These are phyloP conservation scores for Hozukius guyotensis DNA, from an alignment of 2,797 vertebrate species.

Conservation along the genomic window DNA sequence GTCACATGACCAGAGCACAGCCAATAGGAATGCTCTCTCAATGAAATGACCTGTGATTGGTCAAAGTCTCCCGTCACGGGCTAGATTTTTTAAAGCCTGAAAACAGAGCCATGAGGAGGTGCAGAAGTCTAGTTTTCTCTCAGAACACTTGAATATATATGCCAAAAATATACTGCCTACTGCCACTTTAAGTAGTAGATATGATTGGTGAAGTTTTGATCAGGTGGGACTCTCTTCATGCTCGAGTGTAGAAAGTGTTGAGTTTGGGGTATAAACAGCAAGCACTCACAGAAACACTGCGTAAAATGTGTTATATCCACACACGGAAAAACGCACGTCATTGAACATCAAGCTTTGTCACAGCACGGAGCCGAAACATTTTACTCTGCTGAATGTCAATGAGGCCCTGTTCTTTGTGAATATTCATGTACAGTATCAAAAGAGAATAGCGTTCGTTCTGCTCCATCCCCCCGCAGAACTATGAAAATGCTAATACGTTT, in stretches of 20 bases:
- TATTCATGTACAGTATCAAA: constrained; percentile 70
- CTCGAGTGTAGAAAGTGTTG: neutral
- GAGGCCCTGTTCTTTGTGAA: constrained; percentile 58
- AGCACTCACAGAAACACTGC: neutral
- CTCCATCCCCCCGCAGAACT: constrained; percentile 52
- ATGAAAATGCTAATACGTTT: constrained; percentile 65
- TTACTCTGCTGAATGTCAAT: constrained; percentile 58
- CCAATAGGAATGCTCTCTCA: too few relatives aligned
- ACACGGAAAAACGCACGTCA: constrained; percentile 23
- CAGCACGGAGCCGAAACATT: constrained; percentile 42
- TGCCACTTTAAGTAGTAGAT: neutral
- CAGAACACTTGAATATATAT: too few relatives aligned
- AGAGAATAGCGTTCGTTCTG: constrained; percentile 47
- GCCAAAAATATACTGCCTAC: too few relatives aligned
- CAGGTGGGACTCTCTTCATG: neutral
- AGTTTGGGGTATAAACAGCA: neutral
- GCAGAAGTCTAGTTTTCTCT: too few relatives aligned
- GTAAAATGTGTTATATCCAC: neutral
- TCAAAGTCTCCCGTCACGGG: too few relatives aligned
- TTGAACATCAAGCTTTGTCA: constrained; percentile 48
- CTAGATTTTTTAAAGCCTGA: too few relatives aligned
- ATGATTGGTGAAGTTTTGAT: constrained; percentile 10
- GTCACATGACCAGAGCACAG: too few relatives aligned
- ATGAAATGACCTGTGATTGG: too few relatives aligned
- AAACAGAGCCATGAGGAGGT: too few relatives aligned